Evolutionary conservation across 2,888 invertebrate species (phyloP).

Genomic region (Syrista parreyssii): DNA sequence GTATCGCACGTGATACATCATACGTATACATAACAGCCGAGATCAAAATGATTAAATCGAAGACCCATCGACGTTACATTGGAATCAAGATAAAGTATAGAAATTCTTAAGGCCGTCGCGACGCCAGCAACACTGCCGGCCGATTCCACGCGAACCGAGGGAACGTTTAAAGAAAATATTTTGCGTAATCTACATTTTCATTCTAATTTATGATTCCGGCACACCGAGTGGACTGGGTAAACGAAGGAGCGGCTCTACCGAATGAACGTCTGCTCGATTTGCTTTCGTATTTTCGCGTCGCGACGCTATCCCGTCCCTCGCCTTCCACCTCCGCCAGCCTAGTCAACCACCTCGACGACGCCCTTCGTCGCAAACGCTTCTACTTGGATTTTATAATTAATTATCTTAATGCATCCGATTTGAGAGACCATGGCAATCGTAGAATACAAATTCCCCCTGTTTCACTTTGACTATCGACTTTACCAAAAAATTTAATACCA

Average conservation of each 20-base stretch:
- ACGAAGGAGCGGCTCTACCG: constrained; percentile 25
- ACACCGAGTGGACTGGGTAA: constrained; percentile 39
- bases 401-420: constrained; percentile 56
- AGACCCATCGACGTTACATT: background rate
- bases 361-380: constrained; percentile 19
- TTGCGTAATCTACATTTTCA: constrained; percentile 50
- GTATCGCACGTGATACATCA: background rate
- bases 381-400: constrained; percentile 52
- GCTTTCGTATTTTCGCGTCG: constrained; percentile 46
- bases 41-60: background rate
- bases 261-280: constrained; percentile 48
- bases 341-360: constrained; percentile 10
- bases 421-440: constrained; percentile 22
- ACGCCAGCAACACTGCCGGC: background rate
- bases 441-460: background rate
- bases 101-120: background rate
- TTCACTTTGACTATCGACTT: background rate
- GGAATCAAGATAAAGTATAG: background rate
- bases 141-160: background rate
- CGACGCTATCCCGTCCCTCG: constrained; percentile 19
- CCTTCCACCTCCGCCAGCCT: constrained; percentile 19
- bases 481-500: background rate
- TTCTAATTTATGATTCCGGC: constrained; percentile 44
- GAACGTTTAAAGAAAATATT: constrained; percentile 38
- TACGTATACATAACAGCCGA: background rate